Base-by-base conservation (phyloP, 1,140 invertebrate species). In the Wiebesia pumilae region DNA sequence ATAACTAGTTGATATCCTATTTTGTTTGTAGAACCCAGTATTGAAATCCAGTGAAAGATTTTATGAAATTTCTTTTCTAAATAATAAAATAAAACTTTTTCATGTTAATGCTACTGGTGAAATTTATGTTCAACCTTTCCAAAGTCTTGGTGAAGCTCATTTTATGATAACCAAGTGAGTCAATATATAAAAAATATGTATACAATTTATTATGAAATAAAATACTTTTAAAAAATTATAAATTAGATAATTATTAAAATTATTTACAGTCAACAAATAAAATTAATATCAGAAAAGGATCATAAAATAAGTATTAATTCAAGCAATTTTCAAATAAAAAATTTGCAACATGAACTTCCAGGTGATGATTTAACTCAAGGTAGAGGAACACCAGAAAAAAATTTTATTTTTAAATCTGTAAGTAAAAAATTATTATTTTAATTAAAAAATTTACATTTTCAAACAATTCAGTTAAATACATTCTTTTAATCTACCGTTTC, bases 81-180 rank as follows among this genome's bases (percentile, higher is more conserved):
- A 88, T 62, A 89, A 90, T 71, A 81, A 88, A 58, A 90, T 84
- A 19, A 89, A 86, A 12, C 91, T 94, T 54, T 84, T 88, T 10
- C 92, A 89, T 65, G 81, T 94, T 14, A 93, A 94, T 88, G 91
- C 92, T 69, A 91, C 92, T 38, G 93, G 93, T 51, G 91, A 91
- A 82, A 91, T 94, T 83, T 94, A 93, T 81, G 88, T 94, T 10
- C 93, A 93, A 88, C 92, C 92, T 33, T 94, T 93, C 84, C 91
- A 92, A 90, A 93, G 91, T 85, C 90, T 93, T 83, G 92, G 91
- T 19, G 92, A 93, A 90, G 92, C 92, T 80, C 93, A 94, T 12
- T 93, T 91, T 87, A 88, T 91, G 78, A 92, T 92, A 38, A 91
- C 90, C 12, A 90, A 90, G 92, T 93, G 86, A 87, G 65, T 84